Base-by-base conservation (phyloP, 2,797 vertebrate species). In the Phaenicophaeus curvirostris region DNA sequence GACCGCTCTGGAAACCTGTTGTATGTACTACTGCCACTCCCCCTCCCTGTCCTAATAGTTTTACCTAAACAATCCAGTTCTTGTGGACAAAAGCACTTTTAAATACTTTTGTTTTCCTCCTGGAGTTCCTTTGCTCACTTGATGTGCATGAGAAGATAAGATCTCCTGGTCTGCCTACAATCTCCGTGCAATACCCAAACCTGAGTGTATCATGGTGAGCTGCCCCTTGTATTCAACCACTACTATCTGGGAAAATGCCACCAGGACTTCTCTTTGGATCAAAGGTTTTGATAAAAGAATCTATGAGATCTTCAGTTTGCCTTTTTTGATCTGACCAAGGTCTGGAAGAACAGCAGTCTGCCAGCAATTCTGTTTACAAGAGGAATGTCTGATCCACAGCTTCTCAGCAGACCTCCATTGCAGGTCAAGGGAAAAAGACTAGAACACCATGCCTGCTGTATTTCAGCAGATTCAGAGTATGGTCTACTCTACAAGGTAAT, bases 351-450 rank as follows among this genome's bases (percentile, higher is more conserved):
- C 33, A 78, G 39, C 3, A 1, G 19, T 18, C 33, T 30, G 15
- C 23, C 18, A 89, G 90, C 94, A 96, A 75, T 11, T 14, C 85
- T 11, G n/a, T 62, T 89, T 91, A 73, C 69, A 95, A 50, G 11
- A 41, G 75, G 74, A 87, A 62, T 1, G 15, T 67, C 75, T 55
- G 57, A 91, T 51, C 82, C 6, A 58, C 90, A 91, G 86, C 82
- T 44, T 82, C 80, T 46, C 91, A 94, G 78, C 75, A 93, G 78
- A 83, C 59, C 92, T 93, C 58, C 57, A 30, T 1, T 2, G 6
- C 72, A 69, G 74, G 71, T 85, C 90, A 86, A 74, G 92, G 77
- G 63, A 79, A 89, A 75, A 76, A 93, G 88, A 79, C 89, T 89
- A 85, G 59, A 85, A 85, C 28, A 79, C 35, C 65, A 33, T 48